Base-by-base conservation (phyloP, 2,888 invertebrate genomes). In the Linnaemya tessellans region DNA sequence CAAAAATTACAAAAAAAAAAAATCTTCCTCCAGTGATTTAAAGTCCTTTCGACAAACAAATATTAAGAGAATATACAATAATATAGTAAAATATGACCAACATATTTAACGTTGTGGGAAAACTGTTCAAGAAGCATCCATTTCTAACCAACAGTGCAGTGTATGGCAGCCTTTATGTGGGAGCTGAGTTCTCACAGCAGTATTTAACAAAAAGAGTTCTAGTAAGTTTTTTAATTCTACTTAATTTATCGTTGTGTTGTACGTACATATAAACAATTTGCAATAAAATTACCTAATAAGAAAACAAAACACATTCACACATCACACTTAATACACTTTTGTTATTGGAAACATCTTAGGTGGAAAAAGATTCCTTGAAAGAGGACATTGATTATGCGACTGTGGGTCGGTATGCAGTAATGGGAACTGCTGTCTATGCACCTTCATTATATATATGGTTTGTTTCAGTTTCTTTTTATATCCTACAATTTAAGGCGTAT, bases 141-240 rank as follows among this genome's bases (percentile, higher is more conserved):
- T 92, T 95, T 38, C 83, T 94, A 54, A 93, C 94, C 77, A 95
- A 95, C 89, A 93, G 94, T 88, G 90, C 94, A 3, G 94, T 96
- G 46, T 97, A 97, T 91, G 97, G 96, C 7, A 93, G 94, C 0
- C 94, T 97, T 88, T 97, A 96, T 91, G 94, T 95, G 0, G 95
- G 95, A 5, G 97, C 97, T 0, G 97, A 97, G 90, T 94, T 96
- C 80, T 95, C 96, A 0, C 97, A 97, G 90, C 97, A 97, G 92
- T 94, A 95, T 10, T 93, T 96, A 85, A 95, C 94, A 74, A 96
- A 94, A 89, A 94, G 94, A 89, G 92, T 95, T 84, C 90, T 95
- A 93, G 97, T 97, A 93, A 90, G 88, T 87, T 49, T 13, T 43
- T 22, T 15, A 30, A 20, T 5, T 51, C 41, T 15, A 74, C 41